These are phyloP conservation scores for Heterotilapia buettikoferi DNA, from an alignment of 2,113 vertebrate genomes.

Conservation along the genomic window DNA sequence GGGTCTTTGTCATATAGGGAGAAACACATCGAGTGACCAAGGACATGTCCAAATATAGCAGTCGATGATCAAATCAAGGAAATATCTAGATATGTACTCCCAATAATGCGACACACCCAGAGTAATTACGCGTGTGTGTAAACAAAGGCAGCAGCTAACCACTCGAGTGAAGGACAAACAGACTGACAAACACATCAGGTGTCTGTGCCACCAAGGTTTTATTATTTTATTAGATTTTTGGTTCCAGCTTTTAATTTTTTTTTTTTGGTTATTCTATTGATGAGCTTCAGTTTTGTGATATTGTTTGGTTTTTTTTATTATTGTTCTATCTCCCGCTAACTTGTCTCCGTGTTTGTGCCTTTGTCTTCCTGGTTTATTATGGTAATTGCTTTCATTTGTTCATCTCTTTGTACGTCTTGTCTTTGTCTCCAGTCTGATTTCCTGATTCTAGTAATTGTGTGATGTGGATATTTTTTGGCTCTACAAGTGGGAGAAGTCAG, in stretches of 20 bases:
- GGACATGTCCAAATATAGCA: neutral
- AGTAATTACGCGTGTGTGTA: neutral
- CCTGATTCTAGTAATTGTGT: neutral
- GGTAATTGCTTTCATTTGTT: neutral
- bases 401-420: neutral
- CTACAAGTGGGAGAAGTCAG: neutral
- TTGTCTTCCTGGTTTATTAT: neutral
- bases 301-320: neutral
- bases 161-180: neutral
- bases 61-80: neutral
- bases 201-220: neutral
- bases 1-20: neutral
- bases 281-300: neutral
- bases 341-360: neutral
- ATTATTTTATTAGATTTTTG: neutral
- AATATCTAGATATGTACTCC: neutral
- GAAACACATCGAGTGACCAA: neutral
- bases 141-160: neutral
- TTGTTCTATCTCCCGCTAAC: rapidly evolving
- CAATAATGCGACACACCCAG: neutral
- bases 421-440: neutral
- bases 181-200: neutral
- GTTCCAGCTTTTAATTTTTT: neutral
- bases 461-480: neutral
- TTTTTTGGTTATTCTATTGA: neutral